Percentiles rank a stretch among this genome's conserved stretches.
Conservation (phyloP, 2,888 invertebrate species). For the Xanthia icteritia region DNA sequence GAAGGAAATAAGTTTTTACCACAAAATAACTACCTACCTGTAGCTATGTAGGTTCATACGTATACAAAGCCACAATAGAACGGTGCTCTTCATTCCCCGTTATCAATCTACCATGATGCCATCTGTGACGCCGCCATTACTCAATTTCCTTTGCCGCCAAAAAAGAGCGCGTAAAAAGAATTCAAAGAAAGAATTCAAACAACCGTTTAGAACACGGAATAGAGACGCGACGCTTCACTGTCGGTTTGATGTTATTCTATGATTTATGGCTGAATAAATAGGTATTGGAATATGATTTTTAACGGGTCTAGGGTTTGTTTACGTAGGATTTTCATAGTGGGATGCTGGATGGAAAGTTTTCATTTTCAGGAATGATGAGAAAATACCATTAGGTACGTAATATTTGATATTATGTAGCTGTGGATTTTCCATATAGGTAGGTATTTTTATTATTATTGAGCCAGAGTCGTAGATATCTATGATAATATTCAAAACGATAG, state of each 20-base stretch:
- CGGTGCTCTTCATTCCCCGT: conserved; percentile 84
- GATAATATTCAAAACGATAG: background rate
- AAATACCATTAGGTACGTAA: background rate
- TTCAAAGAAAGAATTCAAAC: conserved; percentile 75
- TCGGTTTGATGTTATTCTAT: conserved; percentile 65
- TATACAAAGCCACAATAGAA: conserved; percentile 80
- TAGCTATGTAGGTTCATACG: conserved; percentile 64
- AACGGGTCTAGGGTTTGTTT: conserved; percentile 28
- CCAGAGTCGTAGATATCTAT: background rate
- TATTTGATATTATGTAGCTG: background rate
- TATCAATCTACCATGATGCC: conserved; percentile 90
- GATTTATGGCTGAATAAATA: conserved; percentile 66
- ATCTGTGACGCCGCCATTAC: conserved; percentile 89
- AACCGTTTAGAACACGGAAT: conserved; percentile 73
- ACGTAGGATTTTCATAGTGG: conserved; percentile 1
- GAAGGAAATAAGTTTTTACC: conserved; percentile 61
- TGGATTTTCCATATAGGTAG: background rate
- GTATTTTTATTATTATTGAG: background rate
- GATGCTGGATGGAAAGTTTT: background rate
- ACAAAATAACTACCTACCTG: conserved; percentile 54
- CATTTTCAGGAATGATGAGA: background rate
- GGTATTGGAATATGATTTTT: conserved; percentile 51
- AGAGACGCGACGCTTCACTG: conserved; percentile 67
- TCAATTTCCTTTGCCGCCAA: conserved; percentile 88
- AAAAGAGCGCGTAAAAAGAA: conserved; percentile 82